A percentile compares a stretch with the other conserved stretches of the same genome.
Evolutionary conservation across 1,140 invertebrate species (phyloP).

Genomic region (Venturia canescens): DNA sequence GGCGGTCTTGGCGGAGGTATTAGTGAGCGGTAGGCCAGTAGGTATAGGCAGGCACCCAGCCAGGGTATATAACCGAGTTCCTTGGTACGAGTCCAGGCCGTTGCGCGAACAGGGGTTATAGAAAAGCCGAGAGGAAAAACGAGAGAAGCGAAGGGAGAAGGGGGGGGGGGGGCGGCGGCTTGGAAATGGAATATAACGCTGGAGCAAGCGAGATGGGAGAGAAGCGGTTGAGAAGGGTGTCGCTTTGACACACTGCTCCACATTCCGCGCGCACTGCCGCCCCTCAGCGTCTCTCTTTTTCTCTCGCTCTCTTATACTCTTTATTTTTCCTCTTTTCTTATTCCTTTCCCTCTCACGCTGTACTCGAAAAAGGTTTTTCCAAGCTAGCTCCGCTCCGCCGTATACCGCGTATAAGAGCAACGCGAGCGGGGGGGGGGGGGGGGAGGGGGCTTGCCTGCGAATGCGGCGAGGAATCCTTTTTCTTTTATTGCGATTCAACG

Average conservation of each 20-base stretch:
- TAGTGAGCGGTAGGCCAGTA: conserved; percentile 17
- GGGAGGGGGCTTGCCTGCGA: too few species aligned
- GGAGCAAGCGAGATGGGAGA: conserved; percentile 51
- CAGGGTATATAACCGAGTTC: conserved; percentile 1
- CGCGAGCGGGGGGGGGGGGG: too few species aligned
- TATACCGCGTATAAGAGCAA: neutral
- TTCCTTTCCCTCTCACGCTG: neutral
- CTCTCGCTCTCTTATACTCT: neutral
- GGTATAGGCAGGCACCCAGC: too few species aligned
- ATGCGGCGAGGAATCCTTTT: neutral
- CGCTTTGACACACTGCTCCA: conserved; percentile 73
- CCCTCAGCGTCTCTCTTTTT: conserved; percentile 45
- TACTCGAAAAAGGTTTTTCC: neutral
- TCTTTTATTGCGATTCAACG: neutral
- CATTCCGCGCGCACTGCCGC: conserved; percentile 63
- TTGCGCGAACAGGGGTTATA: conserved; percentile 35
- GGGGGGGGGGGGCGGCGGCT: conserved; percentile 40
- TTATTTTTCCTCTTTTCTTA: neutral
- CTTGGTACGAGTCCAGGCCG: conserved; percentile 19
- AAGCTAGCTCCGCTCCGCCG: neutral
- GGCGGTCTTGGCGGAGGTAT: neutral
- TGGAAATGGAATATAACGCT: conserved; percentile 22
- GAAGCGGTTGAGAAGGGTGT: conserved; percentile 65
- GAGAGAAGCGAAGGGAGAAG: conserved; percentile 31
- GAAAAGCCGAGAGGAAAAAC: conserved; percentile 28